Base-by-base conservation (phyloP, 2,888 invertebrate species). In the Anthophora plumipes region DNA sequence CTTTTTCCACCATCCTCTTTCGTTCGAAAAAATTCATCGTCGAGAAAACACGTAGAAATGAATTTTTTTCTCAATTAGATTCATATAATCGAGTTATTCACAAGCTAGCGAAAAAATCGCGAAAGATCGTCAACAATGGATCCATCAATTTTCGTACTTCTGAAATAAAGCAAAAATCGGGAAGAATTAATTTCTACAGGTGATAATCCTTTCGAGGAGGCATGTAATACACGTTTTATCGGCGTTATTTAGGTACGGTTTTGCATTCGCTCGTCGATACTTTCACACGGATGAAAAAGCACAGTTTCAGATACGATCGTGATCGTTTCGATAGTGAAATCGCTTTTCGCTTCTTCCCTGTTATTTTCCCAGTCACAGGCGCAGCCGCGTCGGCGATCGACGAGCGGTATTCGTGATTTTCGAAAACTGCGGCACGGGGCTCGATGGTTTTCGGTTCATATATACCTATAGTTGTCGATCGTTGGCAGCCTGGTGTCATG, bases 401-500 rank as follows among this genome's bases (percentile, higher is more conserved):
- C 5, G n/a, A 1, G 1, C 1, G 43, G 17, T 25, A 31, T 14
- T 4, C n/a, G 22, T 17, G 52, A 64, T 64, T 73, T 66, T 71
- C 1, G 31, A 41, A 73, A 60, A 64, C 67, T 25, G 31, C 41
- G 67, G 48, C 43, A 25, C 46, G 25, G 41, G n/a, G 8, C 37
- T 48, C 52, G 69, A 66, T n/a, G 74, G 59, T n/a, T 70, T 79
- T 79, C 52, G 69, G 74, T 79, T 77, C 70, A 46, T n/a, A n/a
- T n/a, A n/a, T 76, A 52, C 54, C 61, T 67, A 77, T 85, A 84
- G 85, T 82, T 57, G 71, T 72, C 61, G 71, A 77, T 72, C 78
- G 73, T n/a, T 66, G 69, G 63, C 69, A 70, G 60, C 54, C 71
- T 54, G 74, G 68, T 67, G 78, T 74, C 84, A 59, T 67, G 80